These are phyloP conservation scores for Morphnarchus princeps DNA, from an alignment of 2,113 vertebrate species.

Conservation along the genomic window DNA sequence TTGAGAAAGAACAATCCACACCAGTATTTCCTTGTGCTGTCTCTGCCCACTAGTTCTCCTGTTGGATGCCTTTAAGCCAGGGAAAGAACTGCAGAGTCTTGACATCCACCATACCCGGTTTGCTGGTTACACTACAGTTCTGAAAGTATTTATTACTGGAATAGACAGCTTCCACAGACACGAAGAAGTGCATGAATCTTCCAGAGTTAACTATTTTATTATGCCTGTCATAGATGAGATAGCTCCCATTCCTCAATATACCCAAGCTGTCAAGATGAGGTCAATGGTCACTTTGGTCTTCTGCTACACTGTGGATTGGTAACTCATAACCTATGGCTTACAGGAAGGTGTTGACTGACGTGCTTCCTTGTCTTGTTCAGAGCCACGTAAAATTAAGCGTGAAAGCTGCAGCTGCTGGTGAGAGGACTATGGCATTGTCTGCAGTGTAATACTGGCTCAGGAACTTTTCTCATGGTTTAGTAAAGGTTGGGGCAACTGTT, in stretches of 20 bases:
- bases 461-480: background rate
- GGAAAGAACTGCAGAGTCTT: background rate
- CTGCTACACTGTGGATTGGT: background rate
- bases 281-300: background rate
- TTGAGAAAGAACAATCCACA: background rate
- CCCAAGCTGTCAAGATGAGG: background rate
- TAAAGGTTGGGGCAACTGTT: background rate
- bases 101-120: background rate
- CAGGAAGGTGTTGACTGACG: background rate
- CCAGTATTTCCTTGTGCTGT: background rate
- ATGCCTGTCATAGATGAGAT: background rate
- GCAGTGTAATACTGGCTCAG: background rate
- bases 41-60: background rate
- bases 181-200: background rate
- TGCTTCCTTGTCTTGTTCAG: background rate
- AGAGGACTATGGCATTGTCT: background rate
- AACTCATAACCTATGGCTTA: background rate
- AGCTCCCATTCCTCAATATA: background rate
- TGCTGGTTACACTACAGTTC: background rate
- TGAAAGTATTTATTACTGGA: background rate
- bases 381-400: background rate
- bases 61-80: background rate
- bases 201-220: background rate
- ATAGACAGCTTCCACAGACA: background rate
- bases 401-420: background rate